A percentile compares a stretch with the other conserved stretches of the same genome.
phyloP scores from a whole-genome alignment of 1,140 invertebrate genomes.

The Pseudomyrmex gracilis region DNA sequence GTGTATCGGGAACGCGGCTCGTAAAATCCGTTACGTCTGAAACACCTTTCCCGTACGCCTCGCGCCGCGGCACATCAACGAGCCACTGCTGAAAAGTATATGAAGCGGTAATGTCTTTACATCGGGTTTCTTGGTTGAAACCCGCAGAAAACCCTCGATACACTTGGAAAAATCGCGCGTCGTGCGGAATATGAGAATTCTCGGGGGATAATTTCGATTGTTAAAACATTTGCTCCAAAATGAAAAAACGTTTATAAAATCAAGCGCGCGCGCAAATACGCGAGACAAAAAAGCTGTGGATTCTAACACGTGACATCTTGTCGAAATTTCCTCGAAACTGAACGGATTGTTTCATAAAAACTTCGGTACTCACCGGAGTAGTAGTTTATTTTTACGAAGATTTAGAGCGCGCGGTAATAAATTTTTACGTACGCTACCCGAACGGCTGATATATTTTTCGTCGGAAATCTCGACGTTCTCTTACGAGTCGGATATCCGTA shows the following conservation, averaged over 20 bases:
- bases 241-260: no score
- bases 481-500: background rate
- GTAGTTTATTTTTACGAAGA: no score
- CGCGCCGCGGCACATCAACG: slow-evolving; percentile 15
- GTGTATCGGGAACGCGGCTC: slow-evolving; percentile 53
- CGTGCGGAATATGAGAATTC: no score
- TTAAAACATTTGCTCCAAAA: background rate
- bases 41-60: slow-evolving; percentile 41
- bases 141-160: background rate
- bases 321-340: background rate
- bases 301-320: background rate
- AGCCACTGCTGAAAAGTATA: slow-evolving; percentile 56
- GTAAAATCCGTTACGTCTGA: slow-evolving; percentile 71
- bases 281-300: background rate
- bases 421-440: background rate
- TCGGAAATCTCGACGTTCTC: background rate
- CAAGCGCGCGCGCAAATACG: no score
- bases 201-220: no score
- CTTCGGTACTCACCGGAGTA: no score
- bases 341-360: background rate
- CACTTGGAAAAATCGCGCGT: background rate
- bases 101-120: slow-evolving; percentile 36
- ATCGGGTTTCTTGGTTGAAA: slow-evolving; percentile 6
- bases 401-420: no score
- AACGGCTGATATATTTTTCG: background rate